Evolutionary conservation across 2,113 vertebrate genomes (phyloP).

Genomic region (Platysternon megacephalum): DNA sequence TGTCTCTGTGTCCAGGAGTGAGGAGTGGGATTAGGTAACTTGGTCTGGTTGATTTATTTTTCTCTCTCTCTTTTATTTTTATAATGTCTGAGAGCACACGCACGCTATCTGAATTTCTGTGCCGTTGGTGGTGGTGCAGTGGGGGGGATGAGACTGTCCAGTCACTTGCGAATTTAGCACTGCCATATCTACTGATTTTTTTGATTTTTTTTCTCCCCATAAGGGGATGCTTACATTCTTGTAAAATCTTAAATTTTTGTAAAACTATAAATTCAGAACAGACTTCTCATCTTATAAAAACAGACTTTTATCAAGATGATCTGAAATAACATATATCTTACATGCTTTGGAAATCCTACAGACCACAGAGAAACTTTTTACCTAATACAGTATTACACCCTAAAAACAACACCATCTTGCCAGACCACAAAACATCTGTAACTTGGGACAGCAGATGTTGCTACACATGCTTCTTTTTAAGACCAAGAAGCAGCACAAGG

Average conservation of each 20-base stretch:
- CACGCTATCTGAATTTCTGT: neutral
- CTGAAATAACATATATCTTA: slow-evolving; percentile 69
- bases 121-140: fast-evolving
- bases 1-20: neutral
- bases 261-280: slow-evolving; percentile 42
- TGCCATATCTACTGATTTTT: neutral
- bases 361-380: slow-evolving; percentile 71
- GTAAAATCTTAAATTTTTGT: slow-evolving; percentile 33
- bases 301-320: slow-evolving; percentile 67
- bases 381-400: slow-evolving; percentile 68
- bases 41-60: neutral
- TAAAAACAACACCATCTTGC: slow-evolving; percentile 70
- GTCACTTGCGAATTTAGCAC: neutral
- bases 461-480: slow-evolving; percentile 82
- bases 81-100: too few relatives aligned
- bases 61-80: too few relatives aligned
- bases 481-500: slow-evolving; percentile 66
- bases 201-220: neutral
- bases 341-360: slow-evolving; percentile 77
- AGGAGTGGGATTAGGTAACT: neutral
- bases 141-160: neutral
- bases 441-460: slow-evolving; percentile 77
- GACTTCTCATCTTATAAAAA: slow-evolving; percentile 61
- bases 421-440: slow-evolving; percentile 76
- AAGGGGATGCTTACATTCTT: slow-evolving; percentile 50